These are phyloP conservation scores for Anser cygnoides DNA, from an alignment of 2,113 vertebrate species.

Conservation along the genomic window DNA sequence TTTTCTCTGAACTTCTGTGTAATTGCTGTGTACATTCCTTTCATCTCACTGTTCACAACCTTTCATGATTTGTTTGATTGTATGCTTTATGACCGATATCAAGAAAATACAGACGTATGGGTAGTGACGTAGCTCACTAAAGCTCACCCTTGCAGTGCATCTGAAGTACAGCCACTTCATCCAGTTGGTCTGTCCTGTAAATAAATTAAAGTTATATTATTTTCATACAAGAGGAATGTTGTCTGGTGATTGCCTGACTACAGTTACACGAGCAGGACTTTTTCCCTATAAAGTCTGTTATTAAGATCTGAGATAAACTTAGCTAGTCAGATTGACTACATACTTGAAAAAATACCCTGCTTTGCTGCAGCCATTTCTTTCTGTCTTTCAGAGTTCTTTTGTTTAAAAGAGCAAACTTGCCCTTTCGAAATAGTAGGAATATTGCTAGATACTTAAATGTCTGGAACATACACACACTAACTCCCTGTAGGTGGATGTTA, in stretches of 20 bases:
- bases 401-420: not conserved
- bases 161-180: constrained; percentile 51
- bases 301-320: not conserved
- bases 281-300: not conserved
- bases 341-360: not conserved
- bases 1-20: not conserved
- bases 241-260: constrained; percentile 57
- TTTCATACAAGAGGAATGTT: constrained; percentile 63
- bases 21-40: constrained; percentile 57
- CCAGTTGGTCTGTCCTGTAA: constrained; percentile 56
- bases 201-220: constrained; percentile 69
- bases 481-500: not conserved
- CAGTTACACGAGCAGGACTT: not conserved
- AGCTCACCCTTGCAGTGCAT: constrained; percentile 8
- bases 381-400: not conserved
- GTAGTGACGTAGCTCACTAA: not conserved
- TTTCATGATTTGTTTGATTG: not conserved
- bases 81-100: constrained; percentile 15
- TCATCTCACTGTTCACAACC: not conserved
- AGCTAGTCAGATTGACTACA: not conserved
- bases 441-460: not conserved
- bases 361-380: not conserved
- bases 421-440: not conserved
- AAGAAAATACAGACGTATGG: constrained; percentile 11
- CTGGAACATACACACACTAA: not conserved